These are phyloP conservation scores for Eurois occulta DNA, from an alignment of 2,888 invertebrate species.

Conservation along the genomic window DNA sequence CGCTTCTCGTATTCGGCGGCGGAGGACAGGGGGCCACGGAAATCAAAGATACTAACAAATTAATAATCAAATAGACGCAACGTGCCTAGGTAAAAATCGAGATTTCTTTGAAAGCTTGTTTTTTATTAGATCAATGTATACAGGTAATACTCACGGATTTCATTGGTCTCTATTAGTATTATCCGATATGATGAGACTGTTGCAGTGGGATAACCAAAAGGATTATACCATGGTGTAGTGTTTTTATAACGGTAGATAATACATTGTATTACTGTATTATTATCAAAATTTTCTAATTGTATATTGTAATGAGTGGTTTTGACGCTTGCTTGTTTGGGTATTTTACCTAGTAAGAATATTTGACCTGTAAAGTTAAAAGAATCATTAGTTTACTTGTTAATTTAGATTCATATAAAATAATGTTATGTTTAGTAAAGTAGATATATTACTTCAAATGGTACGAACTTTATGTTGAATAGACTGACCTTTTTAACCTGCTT, in stretches of 20 bases:
- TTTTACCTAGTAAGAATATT: neutral
- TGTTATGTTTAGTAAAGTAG: neutral
- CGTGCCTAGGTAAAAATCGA: no score
- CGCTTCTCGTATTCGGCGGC: no score
- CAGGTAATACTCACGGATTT: constrained; percentile 28
- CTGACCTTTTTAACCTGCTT: neutral
- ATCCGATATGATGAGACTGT: no score
- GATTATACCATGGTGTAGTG: no score
- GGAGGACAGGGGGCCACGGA: no score
- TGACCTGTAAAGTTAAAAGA: neutral
- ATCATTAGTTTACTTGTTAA: neutral
- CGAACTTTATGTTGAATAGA: neutral
- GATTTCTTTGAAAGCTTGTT: neutral
- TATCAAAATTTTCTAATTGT: constrained; percentile 30
- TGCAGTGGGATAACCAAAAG: no score
- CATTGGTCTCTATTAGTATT: neutral
- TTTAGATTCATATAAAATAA: neutral
- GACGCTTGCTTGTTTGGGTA: neutral
- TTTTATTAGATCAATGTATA: neutral
- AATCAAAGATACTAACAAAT: no score
- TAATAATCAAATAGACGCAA: no score
- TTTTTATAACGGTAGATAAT: no score
- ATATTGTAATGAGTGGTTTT: neutral
- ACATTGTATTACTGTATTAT: neutral
- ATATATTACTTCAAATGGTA: neutral